Percentiles rank a stretch among this genome's conserved stretches.
Evolutionary conservation across 2,888 invertebrate species (phyloP).

Genomic region (Drosophila planitibia): DNA sequence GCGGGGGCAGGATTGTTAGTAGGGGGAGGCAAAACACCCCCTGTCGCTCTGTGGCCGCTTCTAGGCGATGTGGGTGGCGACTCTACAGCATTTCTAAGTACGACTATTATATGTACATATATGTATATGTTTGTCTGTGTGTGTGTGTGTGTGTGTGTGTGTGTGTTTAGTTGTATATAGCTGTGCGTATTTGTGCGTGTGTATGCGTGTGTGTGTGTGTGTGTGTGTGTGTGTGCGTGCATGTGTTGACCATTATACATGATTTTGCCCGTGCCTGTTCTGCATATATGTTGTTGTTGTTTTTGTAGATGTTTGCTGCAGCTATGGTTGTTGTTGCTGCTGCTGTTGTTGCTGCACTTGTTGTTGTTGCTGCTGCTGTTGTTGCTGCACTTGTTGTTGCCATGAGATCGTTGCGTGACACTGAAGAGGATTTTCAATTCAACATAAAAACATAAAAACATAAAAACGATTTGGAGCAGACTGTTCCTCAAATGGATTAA

Average conservation of each 20-base stretch:
- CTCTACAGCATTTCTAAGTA: constrained; percentile 60
- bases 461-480: constrained; percentile 54
- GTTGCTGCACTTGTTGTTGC: constrained; percentile 49
- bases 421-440: constrained; percentile 78
- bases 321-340: constrained; percentile 16
- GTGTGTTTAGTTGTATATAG: constrained; percentile 42
- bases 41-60: constrained; percentile 36
- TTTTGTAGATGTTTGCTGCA: constrained; percentile 62
- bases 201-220: constrained; percentile 29
- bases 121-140: constrained; percentile 21
- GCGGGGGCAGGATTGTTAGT: background rate
- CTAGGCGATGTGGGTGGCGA: constrained; percentile 46
- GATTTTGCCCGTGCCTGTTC: constrained; percentile 6
- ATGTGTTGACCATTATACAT: constrained; percentile 12
- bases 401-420: constrained; percentile 62
- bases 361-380: constrained; percentile 7
- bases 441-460: constrained; percentile 56
- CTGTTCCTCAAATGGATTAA: constrained; percentile 47
- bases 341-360: constrained; percentile 8
- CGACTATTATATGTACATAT: constrained; percentile 50
- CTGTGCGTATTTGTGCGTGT: constrained; percentile 50
- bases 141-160: constrained; percentile 14
- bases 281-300: constrained; percentile 29
- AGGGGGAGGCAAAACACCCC: constrained; percentile 8
- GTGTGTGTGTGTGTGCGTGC: constrained; percentile 15